phyloP scores from a whole-genome alignment of 1,140 invertebrate genomes.

The Pseudomyrmex concolor region DNA sequence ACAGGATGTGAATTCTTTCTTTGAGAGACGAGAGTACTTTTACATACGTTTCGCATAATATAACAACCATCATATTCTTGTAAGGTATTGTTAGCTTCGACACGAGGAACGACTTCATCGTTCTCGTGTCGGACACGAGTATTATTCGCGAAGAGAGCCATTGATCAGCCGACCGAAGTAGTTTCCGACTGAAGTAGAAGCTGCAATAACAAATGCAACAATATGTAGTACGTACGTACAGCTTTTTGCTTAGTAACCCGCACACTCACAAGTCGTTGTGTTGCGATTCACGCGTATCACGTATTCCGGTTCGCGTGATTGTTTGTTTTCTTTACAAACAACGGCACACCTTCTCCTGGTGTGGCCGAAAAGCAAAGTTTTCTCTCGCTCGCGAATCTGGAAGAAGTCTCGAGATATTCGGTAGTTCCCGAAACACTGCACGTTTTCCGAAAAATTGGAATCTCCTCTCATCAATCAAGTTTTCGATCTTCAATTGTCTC shows the following conservation, averaged over 20 bases:
- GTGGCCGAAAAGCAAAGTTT: conserved; percentile 66
- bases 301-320: conserved; percentile 34
- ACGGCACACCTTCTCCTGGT: conserved; percentile 59
- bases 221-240: background rate
- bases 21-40: background rate
- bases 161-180: conserved; percentile 25
- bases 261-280: conserved; percentile 26
- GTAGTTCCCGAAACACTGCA: background rate
- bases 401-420: conserved; percentile 36
- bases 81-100: conserved; percentile 1
- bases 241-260: background rate
- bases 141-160: conserved; percentile 21
- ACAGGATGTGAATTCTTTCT: background rate
- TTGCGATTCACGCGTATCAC: conserved; percentile 61
- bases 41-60: background rate
- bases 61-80: conserved; percentile 13
- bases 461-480: too few relatives aligned
- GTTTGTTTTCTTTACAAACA: conserved; percentile 72
- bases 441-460: too few relatives aligned
- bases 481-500: too few relatives aligned
- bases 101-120: background rate
- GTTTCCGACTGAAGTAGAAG: background rate
- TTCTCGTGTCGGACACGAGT: background rate
- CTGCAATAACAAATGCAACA: background rate
- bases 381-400: conserved; percentile 43